Percentiles rank a stretch among this genome's conserved stretches.
phyloP scores from a whole-genome alignment of 1,140 invertebrate genomes.

The Drosophila virilis region DNA sequence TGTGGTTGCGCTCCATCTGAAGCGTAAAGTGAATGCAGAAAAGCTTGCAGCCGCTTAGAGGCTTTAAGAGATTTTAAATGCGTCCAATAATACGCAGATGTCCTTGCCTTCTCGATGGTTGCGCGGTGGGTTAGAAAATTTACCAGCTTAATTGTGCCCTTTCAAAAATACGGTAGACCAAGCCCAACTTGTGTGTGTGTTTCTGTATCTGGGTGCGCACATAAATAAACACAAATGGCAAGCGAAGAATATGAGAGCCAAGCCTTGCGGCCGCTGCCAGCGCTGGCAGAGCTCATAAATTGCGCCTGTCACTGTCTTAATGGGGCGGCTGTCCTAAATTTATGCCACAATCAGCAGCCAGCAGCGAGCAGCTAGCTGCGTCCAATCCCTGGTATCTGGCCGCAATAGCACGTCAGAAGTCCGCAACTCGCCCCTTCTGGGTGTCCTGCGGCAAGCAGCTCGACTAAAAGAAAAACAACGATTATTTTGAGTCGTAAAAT shows the following conservation, averaged over 20 bases:
- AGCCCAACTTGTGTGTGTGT: slow-evolving; percentile 16
- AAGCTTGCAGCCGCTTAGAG: background rate
- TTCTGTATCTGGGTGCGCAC: slow-evolving; percentile 22
- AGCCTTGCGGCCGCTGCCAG: slow-evolving; percentile 50
- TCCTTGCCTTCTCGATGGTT: slow-evolving; percentile 15
- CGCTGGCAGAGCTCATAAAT: slow-evolving; percentile 73
- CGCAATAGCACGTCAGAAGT: slow-evolving; percentile 22
- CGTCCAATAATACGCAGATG: slow-evolving; percentile 4
- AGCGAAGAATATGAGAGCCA: slow-evolving; percentile 69
- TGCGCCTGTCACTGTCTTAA: slow-evolving; percentile 81
- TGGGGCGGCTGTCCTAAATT: slow-evolving; percentile 75
- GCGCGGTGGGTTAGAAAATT: slow-evolving; percentile 3
- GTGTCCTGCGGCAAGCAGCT: slow-evolving; percentile 65
- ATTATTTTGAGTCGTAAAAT: slow-evolving; percentile 83
- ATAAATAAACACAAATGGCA: slow-evolving; percentile 61
- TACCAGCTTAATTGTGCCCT: background rate
- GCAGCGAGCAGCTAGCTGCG: slow-evolving; percentile 35
- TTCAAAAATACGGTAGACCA: background rate
- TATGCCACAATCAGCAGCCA: slow-evolving; percentile 73
- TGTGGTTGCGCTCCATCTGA: slow-evolving; percentile 56
- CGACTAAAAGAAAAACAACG: slow-evolving; percentile 72
- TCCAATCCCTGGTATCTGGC: slow-evolving; percentile 1
- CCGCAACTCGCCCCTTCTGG: slow-evolving; percentile 55
- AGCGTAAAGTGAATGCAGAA: slow-evolving; percentile 37
- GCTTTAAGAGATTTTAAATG: slow-evolving; percentile 22